Base-by-base conservation (phyloP, 1,140 invertebrate species). In the Diabrotica virgifera region DNA sequence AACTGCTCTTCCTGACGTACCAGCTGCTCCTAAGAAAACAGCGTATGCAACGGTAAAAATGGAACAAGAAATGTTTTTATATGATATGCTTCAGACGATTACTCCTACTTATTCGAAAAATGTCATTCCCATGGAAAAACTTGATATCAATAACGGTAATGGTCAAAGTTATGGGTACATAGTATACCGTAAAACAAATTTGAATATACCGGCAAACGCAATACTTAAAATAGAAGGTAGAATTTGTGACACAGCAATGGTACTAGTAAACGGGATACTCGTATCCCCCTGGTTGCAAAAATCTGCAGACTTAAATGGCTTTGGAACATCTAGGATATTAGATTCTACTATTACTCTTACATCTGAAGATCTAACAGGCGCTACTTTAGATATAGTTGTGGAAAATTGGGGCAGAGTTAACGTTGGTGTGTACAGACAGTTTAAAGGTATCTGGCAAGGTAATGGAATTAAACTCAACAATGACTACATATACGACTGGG, bases 161-260 rank as follows among this genome's bases (percentile, higher is more conserved):
- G 85, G 85, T 0, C 86, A 88, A 76, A 82, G 81, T 65, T 85
- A 84, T 70, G 86, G 86, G 0, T 87, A 83, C 68, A 80, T 85
- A 58, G 63, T 85, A 11, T 86, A 87, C 68, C 54, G 66, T 5
- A 82, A 72, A n/a, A 67, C 69, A 24, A 67, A 70, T 54, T 40
- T 75, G 12, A 54, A 68, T 50, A 69, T 80, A n/a, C 36, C 64
- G 35, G 55, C 63, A 14, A 64, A 69, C 36, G 70, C 72, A 10
- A 52, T 63, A 10, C 67, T 85, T 9, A 73, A 72, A 52, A 80
- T 85, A 62, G 69, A 73, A 40, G 80, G 82, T 5, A 74, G 76
- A 46, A 80, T 86, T 8, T 75, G 77, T 54, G 85, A 86, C 73
- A 80, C 85, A 62, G 80, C 81, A 5, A 79, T 84, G 58, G 80